Evolutionary conservation across 1,140 invertebrate species (phyloP), one percentile per base, ranked within the genome.

Genomic region (Polypedilum pembai): DNA sequence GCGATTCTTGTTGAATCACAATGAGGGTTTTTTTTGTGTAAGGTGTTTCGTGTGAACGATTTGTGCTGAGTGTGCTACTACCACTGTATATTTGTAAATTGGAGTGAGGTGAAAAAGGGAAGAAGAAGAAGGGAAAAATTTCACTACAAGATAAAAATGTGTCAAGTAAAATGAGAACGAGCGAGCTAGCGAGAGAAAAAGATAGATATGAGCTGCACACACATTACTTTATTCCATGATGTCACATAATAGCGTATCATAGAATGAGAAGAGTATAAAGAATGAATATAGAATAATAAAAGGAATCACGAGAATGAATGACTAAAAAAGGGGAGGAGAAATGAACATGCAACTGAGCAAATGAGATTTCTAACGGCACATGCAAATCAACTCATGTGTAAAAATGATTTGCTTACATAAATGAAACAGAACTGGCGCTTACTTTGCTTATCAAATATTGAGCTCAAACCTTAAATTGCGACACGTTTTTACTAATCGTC

Each of bases 321-420:
- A 33, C 1, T 33, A 33, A 56, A 12, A 15, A 8, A 56, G 45
- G 12, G 45, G 15, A 56, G 45, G 12, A 33, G 24, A 5, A 33
- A 33, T 33, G 24, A 33, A 56, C 12, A 56, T 56, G 45, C 45
- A 56, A 33, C 45, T 15, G 45, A 56, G n/a, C 45, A 56, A 56
- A 56, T 56, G 45, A 56, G 45, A 56, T 56, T 56, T 56, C 15
- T 45, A 56, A n/a, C 45, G 45, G 45, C 45, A 56, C 45, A 56
- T 56, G 45, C 45, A 56, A 56, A 56, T 56, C 45, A 56, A 56
- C 45, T 56, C 45, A 56, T 56, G 45, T 56, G 45, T 56, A 56
- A 56, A 56, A 56, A 56, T 56, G 45, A 56, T 56, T 56, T 56
- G 45, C 45, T 56, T 56, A 56, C 45, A 56, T n/a, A 56, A 56